Evolutionary conservation across 2,888 invertebrate species (phyloP).

Genomic region (Timema podura): DNA sequence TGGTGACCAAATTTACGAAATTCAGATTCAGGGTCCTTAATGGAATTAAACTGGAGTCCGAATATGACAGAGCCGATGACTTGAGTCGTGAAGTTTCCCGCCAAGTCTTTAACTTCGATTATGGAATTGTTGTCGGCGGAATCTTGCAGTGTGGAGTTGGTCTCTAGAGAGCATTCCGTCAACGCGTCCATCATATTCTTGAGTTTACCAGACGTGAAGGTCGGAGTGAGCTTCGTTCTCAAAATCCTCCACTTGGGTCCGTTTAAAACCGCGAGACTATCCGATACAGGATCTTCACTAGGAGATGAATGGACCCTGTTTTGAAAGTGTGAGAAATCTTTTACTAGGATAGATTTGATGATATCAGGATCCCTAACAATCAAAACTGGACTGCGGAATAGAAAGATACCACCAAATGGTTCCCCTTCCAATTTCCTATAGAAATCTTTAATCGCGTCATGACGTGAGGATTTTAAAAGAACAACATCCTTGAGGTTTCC

Average conservation of each 20-base stretch:
- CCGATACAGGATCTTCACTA: constrained; percentile 38
- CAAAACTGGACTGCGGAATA: constrained; percentile 31
- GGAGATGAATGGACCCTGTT: constrained; percentile 15
- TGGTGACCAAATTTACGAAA: constrained; percentile 43
- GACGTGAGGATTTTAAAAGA: constrained; percentile 13
- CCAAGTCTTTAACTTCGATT: constrained; percentile 43
- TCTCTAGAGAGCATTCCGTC: constrained; percentile 46
- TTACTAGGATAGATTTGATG: constrained; percentile 15
- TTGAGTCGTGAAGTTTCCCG: constrained; percentile 48
- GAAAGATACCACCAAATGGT: constrained; percentile 6
- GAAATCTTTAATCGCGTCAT: constrained; percentile 11
- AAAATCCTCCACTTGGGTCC: constrained; percentile 52
- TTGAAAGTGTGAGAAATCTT: constrained; percentile 24
- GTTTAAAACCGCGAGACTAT: constrained; percentile 45
- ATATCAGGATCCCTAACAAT: constrained; percentile 15
- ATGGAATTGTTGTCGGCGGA: constrained; percentile 20
- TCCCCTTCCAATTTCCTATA: constrained; percentile 14
- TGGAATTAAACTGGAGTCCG: constrained; percentile 47
- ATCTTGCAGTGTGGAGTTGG: constrained; percentile 42
- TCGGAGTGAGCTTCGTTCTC: constrained; percentile 50
- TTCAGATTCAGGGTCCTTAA: constrained; percentile 43
- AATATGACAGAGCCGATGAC: constrained; percentile 50
- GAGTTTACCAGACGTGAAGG: constrained; percentile 53
- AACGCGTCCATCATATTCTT: constrained; percentile 51
- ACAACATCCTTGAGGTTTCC: constrained; percentile 24